Evolutionary conservation across 2,888 invertebrate genomes (phyloP).

Genomic region (Eumacrocentrus americanus): DNA sequence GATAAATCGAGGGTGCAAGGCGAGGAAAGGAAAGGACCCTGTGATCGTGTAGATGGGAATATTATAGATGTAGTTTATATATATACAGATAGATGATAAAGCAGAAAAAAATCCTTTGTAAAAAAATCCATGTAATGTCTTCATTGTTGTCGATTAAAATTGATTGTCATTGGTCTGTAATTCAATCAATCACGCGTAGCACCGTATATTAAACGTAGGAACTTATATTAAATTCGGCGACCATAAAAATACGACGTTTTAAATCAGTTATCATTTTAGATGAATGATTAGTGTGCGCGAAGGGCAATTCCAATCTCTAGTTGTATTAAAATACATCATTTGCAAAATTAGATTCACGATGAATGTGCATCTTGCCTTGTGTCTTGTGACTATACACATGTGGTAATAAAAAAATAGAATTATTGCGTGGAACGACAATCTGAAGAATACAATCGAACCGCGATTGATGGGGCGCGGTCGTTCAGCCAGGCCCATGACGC

Average conservation of each 20-base stretch:
- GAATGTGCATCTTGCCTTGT: not conserved
- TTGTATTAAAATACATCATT: not conserved
- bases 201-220: too few relatives aligned
- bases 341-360: not conserved
- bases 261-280: too few relatives aligned
- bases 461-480: conserved; percentile 41
- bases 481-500: conserved; percentile 36
- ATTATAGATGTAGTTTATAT: too few relatives aligned
- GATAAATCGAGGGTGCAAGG: conserved; percentile 4
- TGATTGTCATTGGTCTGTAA: too few relatives aligned
- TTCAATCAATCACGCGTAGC: too few relatives aligned
- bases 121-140: too few relatives aligned
- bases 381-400: not conserved
- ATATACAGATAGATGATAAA: too few relatives aligned
- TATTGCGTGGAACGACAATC: conserved; percentile 16
- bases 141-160: too few relatives aligned
- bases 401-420: conserved; percentile 9
- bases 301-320: not conserved
- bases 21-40: not conserved
- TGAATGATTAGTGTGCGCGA: not conserved
- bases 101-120: too few relatives aligned
- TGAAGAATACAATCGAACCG: conserved; percentile 26
- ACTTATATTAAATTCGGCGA: too few relatives aligned
- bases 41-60: too few relatives aligned
- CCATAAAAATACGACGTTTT: too few relatives aligned